Base-by-base conservation (phyloP, 2,888 invertebrate species). In the Phoenoteleia sp. region DNA sequence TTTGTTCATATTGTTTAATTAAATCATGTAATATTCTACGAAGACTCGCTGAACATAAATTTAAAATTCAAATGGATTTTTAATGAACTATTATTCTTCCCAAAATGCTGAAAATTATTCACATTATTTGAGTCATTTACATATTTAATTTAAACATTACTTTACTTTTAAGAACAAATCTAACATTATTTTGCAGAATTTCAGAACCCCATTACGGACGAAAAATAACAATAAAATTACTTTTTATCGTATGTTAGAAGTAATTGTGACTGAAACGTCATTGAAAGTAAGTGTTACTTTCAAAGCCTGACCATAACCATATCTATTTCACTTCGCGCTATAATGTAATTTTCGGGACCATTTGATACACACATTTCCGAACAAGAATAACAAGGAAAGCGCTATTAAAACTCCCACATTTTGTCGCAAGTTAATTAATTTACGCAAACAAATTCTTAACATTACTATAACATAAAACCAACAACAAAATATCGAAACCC, bases 231-330 rank as follows among this genome's bases (percentile, higher is more conserved):
- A 69, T 69, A 29, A 81, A 75, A 69, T 82, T 71, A 76, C 81
- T 54, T 71, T 81, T 74, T 82, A 82, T 82, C 64, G 47, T 54
- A 76, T 60, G 77, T 82, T 71, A 76, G 64, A 77, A 77, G 77
- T 82, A 82, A 82, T 76, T 72, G 82, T 72, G 82, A 72, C 76
- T 76, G 56, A 77, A 72, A 72, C 71, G 58, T 77, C 72, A 82
- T 82, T 82, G 66, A 72, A 77, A 64, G 71, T 76, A 82, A 82
- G 76, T 82, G 81, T 82, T 82, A 76, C 81, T 60, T 71, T 71
- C 76, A 76, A 71, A 45, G 81, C 76, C 76, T 76, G 81, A 82
- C 81, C 58, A 82, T 82, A 82, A 82, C 81, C 81, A 82, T 71
- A 71, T 58, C 76, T 82, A 76, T 82, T 82, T 71, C 76, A 82